These are phyloP conservation scores for Echinarachnius parma DNA, from an alignment of 53 echinoderm and acorn worm genomes.

Conservation along the genomic window DNA sequence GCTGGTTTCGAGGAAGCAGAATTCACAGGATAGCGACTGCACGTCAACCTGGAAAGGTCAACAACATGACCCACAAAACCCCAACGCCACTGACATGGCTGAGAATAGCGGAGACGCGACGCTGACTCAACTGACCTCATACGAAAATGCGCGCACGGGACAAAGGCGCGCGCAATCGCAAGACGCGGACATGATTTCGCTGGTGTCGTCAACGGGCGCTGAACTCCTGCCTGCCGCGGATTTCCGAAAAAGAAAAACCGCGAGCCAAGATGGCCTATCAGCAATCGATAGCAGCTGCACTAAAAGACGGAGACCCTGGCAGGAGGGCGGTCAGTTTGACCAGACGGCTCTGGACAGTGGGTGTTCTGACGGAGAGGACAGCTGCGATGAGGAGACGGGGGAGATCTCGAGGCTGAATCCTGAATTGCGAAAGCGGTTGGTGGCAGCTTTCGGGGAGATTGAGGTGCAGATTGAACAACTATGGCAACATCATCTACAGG, in stretches of 20 bases:
- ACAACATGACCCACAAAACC: background rate
- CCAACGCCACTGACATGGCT: background rate
- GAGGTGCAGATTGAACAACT: constrained; percentile 1
- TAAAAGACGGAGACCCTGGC: constrained; percentile 7
- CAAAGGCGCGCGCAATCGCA: too few relatives aligned
- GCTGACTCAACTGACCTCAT: background rate
- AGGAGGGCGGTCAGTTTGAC: background rate
- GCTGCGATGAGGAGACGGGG: constrained; percentile 27
- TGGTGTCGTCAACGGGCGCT: background rate
- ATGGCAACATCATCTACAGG: constrained; percentile 25
- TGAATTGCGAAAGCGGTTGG: constrained; percentile 2
- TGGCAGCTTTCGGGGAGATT: constrained; percentile 15
- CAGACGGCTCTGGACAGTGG: background rate
- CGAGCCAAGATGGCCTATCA: too few relatives aligned
- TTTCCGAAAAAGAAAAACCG: constrained; percentile 10
- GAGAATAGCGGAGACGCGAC: background rate
- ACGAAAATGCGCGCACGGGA: background rate
- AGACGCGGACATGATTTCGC: too few relatives aligned
- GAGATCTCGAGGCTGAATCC: background rate
- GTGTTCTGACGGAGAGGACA: background rate
- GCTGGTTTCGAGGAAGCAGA: constrained; percentile 56
- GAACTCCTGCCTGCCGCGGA: background rate
- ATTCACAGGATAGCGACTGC: background rate
- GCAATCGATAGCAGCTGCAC: background rate
- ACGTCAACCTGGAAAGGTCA: background rate